Conservation (phyloP, 2,113 vertebrate genomes). For the Lota lota region DNA sequence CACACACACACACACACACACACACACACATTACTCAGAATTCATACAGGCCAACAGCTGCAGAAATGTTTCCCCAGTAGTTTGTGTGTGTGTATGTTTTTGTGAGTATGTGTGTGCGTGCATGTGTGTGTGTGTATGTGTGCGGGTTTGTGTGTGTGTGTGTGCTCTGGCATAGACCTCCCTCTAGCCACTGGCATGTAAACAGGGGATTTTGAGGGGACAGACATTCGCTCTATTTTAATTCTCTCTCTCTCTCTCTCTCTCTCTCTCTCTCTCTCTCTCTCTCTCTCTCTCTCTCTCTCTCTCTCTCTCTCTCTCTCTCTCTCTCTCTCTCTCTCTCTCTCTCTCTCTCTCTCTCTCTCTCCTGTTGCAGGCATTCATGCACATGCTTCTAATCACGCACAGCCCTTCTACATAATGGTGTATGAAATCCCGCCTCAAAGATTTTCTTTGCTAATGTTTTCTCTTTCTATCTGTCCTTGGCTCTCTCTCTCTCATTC, state of each 20-base stretch:
- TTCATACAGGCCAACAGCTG: conserved; percentile 47
- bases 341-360: conserved; percentile 15
- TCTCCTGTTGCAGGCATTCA: conserved; percentile 9
- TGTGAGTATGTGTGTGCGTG: conserved; percentile 10
- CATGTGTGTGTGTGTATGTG: conserved; percentile 23
- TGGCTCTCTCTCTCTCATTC: conserved; percentile 1
- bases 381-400: conserved; percentile 20
- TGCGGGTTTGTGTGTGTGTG: conserved; percentile 1
- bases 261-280: neutral
- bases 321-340: conserved; percentile 25
- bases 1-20: conserved; percentile 16
- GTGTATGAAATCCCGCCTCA: conserved; percentile 50
- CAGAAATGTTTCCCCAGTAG: conserved; percentile 31
- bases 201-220: conserved; percentile 31
- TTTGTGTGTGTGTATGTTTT: conserved; percentile 13
- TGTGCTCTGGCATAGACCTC: conserved; percentile 38
- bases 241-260: neutral
- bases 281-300: conserved; percentile 25
- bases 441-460: neutral
- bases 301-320: neutral
- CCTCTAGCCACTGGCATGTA: conserved; percentile 48
- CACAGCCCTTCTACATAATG: conserved; percentile 31
- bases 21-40: conserved; percentile 24
- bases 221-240: conserved; percentile 22
- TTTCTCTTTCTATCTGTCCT: neutral